Base-by-base conservation (phyloP, 2,113 vertebrate species). In the Cygnus buccinator region DNA sequence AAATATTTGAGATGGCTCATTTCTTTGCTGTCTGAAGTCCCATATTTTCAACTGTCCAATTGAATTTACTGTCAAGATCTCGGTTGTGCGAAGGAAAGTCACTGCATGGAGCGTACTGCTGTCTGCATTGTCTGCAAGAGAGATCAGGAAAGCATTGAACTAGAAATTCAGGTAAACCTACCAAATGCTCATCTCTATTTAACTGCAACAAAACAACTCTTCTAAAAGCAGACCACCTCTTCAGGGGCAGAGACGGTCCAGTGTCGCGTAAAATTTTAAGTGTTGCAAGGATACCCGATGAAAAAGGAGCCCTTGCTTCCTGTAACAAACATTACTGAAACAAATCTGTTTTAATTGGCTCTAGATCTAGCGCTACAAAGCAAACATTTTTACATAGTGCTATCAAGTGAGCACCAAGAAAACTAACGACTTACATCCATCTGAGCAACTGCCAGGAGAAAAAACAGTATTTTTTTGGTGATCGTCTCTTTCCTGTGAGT, bases 21-120 rank as follows among this genome's bases (percentile, higher is more conserved):
- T 99, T 97, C 98, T 97, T 97, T 99, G 99, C 89, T 99, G 98
- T 96, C 99, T 99, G 87, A 99, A 97, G 97, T 99, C 99, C 99
- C 99, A 99, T 95, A 99, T 97, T 97, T 99, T 99, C 84, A 99
- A 98, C 92, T 99, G 99, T 68, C 99, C 99, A 79, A 99, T 99
- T 52, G 99, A 99, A 97, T 99, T 99, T 63, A 99, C 99, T 4
- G 99, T 99, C 91, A 99, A 93, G 89, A 99, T 98, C 97, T 99
- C 99, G 68, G 98, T 99, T 85, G 98, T 99, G 90, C 98, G 98
- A 94, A 99, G 98, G 89, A 99, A 99, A 33, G 99, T 99, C 75
- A 99, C 99, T 7, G 99, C 99, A 93, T 99, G 99, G 76, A 99
- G 99, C 0, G 99, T 99, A 97, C 99, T 99, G 97, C 99, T 99